Percentiles rank a stretch among this genome's conserved stretches.
Evolutionary conservation across 2,888 invertebrate species (phyloP).

Genomic region (Brachyptera putata): DNA sequence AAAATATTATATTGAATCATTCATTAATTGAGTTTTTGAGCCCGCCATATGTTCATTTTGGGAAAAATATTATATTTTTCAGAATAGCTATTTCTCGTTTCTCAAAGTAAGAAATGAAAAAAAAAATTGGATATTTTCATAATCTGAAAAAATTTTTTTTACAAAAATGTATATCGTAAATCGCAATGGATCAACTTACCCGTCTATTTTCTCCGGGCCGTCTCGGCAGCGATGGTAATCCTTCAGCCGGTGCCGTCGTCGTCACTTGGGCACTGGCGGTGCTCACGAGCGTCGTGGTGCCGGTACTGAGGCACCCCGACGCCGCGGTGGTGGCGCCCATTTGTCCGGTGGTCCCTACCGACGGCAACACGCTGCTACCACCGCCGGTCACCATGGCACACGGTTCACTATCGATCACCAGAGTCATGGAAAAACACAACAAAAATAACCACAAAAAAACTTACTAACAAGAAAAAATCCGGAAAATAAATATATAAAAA

Average conservation of each 20-base stretch:
- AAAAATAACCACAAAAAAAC: background rate
- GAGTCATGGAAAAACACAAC: background rate
- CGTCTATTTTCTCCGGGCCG: constrained; percentile 5
- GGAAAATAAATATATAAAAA: background rate
- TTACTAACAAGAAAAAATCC: background rate
- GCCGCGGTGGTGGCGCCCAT: background rate
- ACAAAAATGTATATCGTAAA: too few relatives aligned
- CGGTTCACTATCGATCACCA: background rate
- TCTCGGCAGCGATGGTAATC: constrained; percentile 9
- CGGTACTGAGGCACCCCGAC: background rate
- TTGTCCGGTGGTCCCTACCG: background rate
- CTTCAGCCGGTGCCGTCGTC: background rate
- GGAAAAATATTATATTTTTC: too few relatives aligned
- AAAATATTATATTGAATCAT: too few relatives aligned
- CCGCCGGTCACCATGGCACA: background rate
- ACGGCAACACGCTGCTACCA: background rate
- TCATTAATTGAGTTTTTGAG: too few relatives aligned
- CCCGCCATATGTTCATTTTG: too few relatives aligned
- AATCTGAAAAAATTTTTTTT: too few relatives aligned
- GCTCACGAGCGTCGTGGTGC: too few relatives aligned
- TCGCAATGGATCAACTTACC: background rate
- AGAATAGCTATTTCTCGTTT: too few relatives aligned
- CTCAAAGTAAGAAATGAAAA: too few relatives aligned
- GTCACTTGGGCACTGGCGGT: background rate
- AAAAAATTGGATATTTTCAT: too few relatives aligned